Evolutionary conservation across 2,888 invertebrate species (phyloP), one percentile per base, ranked within the genome.

Genomic region (Petrophora chlorosata): DNA sequence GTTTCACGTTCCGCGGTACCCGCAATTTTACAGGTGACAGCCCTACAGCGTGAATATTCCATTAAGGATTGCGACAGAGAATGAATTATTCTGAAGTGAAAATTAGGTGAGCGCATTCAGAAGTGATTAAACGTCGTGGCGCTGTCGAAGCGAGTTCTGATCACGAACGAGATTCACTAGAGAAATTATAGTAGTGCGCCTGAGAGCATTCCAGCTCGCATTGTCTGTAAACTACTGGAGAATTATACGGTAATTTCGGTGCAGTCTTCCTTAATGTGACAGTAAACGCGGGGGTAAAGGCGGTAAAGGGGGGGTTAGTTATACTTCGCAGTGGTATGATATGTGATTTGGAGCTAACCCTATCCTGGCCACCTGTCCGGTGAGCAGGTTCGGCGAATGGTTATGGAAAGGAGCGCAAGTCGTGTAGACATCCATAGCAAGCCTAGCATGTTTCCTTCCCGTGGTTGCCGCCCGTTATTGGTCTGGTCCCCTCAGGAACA

Each of bases 31-130:
- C 61, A 63, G 61, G 54, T 63, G 58, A 53, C 63, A 59, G 34
- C 61, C 61, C 58, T 61, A 38, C 40, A 19, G 32, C 43, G 61
- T 65, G 72, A 72, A 73, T 78, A 76, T 77, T 76, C 74, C 75
- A 77, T 76, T 73, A 76, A 57, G 63, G 60, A 65, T 67, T 64
- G 63, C 62, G 68, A 67, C 75, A 63, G 60, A 60, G 74, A 61
- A 70, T 67, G 65, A 74, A 73, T 74, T 74, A 74, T 74, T 71
- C 50, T 51, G 48, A 40, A 50, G 56, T 50, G 70, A 63, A 64
- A 72, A 72, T 72, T 72, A 72, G 70, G 68, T 65, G 62, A 69
- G 59, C 56, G 52, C 51, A 58, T 66, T 67, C 59, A 48, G 49
- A 36, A 53, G 67, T 66, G 63, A 66, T 71, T 72, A 67, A 61